Percentiles rank a stretch among this genome's conserved stretches.
Conservation (phyloP, 2,797 vertebrate genomes). For the Coccyzus lansbergi region DNA sequence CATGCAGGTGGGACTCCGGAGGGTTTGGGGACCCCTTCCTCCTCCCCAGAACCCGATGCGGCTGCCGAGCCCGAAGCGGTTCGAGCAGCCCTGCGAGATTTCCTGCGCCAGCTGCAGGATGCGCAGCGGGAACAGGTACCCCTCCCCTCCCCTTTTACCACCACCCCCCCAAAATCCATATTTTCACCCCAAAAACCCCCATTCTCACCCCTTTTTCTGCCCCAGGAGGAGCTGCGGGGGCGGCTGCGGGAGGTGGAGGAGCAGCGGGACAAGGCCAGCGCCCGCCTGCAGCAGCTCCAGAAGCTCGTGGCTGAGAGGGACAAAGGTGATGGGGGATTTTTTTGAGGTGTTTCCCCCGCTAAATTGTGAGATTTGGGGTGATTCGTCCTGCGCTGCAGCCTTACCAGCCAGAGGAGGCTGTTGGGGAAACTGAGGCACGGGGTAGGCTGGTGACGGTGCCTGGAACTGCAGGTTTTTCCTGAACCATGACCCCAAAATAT, state of each 20-base stretch:
- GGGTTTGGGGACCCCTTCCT: slow-evolving; percentile 30
- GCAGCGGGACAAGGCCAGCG: slow-evolving; percentile 77
- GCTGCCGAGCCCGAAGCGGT: slow-evolving; percentile 87
- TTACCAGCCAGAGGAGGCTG: rapidly evolving
- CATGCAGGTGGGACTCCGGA: neutral
- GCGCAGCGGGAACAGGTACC: slow-evolving; percentile 87
- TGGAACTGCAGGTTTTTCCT: rapidly evolving
- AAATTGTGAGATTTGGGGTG: rapidly evolving
- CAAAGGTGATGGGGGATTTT: slow-evolving; percentile 77
- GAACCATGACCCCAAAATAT: neutral
- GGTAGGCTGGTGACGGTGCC: neutral
- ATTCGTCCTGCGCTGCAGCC: neutral
- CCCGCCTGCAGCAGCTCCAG: slow-evolving; percentile 82
- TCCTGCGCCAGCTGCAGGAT: slow-evolving; percentile 88
- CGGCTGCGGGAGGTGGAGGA: slow-evolving; percentile 83
- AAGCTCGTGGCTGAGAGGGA: slow-evolving; percentile 82
- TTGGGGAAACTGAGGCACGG: neutral
- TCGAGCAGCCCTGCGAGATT: slow-evolving; percentile 84
- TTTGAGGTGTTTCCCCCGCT: no score
- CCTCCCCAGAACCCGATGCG: slow-evolving; percentile 77
- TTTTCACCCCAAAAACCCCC: rapidly evolving
- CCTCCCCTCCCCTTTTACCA: rapidly evolving
- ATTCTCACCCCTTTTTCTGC: rapidly evolving
- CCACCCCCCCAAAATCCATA: no score
- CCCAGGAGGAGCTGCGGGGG: slow-evolving; percentile 85